Base-by-base conservation (phyloP, 2,113 vertebrate genomes). In the Piaya cayana region DNA sequence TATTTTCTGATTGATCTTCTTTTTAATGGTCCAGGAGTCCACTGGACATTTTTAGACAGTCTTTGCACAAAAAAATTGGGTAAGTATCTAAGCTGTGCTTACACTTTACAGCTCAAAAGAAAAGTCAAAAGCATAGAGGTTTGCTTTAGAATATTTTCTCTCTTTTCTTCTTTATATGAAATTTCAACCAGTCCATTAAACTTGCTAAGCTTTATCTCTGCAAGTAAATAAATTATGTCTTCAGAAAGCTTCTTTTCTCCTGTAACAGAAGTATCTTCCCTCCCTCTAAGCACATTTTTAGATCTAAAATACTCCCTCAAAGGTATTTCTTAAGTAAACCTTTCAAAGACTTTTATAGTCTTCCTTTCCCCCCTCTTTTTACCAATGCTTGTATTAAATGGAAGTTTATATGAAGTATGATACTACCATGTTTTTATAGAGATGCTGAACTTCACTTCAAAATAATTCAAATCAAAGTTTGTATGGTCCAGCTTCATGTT, bases 271-370 rank as follows among this genome's bases (percentile, higher is more conserved):
- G n/a, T 60, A 53, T 76, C 58, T 71, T 91, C 39, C 60, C 89
- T 72, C 52, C n/a, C 25, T 39, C 39, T 55, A 36, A 93, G 32
- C 17, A 52, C 17, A 22, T 3, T 37, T 74, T 90, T n/a, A 70
- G 18, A 77, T 76, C 55, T 76, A 49, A 95, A 96, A 87, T 49
- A 65, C 8, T 72, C 39, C 39, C 27, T 82, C 27, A 42, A 72
- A 93, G 12, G 12, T 75, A 92, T 90, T 93, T 79, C 50, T 91
- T 93, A 90, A 86, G 21, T 58, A 93, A 93, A 93, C 12, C 3
- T 84, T 92, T 49, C 36, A 64, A 67, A 96, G 11, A 8, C 9
- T 68, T 78, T 88, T 89, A 26, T 8, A 84, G 15, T 91, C 22
- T n/a, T 71, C 8, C 36, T 80, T 30, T 65, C 6, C 5, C 32